Evolutionary conservation across 2,797 vertebrate genomes (phyloP), one percentile per base, ranked within the genome.

Genomic region (Clarias fuscus): DNA sequence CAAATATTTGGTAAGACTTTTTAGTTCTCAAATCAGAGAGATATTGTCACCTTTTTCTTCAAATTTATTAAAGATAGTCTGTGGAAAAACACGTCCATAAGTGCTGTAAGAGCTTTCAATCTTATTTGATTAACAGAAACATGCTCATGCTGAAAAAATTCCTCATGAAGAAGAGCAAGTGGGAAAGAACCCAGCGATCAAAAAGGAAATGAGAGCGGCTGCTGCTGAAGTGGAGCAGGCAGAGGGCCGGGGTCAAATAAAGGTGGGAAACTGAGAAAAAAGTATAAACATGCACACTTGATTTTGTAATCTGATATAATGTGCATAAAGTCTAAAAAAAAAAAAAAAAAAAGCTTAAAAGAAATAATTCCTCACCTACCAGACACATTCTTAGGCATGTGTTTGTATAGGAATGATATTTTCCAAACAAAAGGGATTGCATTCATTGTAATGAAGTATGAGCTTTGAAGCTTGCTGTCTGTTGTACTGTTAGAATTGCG

Each of bases 171-270:
- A 96, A 82, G 93, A 92, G 59, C 92, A 93, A 2, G 93, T 91
- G 0, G 14, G 88, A 8, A 95, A 91, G 89, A 94, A 96, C 80
- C 90, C 92, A 22, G 67, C 68, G 14, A 59, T 95, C 59, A 94
- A 93, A 87, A 94, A 93, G 90, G 81, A 81, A 0, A 84, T 96
- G 58, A 95, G 93, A 92, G 89, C 91, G 22, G 75, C 79, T 73
- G 93, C 94, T n/a, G 88, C 89, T 10, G 93, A 94, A 71, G 92
- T 96, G 83, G 94, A 95, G 84, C 92, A 91, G 61, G 24, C 86
- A 0, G 94, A 95, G 71, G 95, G 95, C 27, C 93, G 95, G 78
- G 96, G 96, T 53, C 94, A 94, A 87, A 87, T 96, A 53, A 95
- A 92, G 91, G 96, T 96, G 58, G 90, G 86, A 62, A 48, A n/a